phyloP scores from a whole-genome alignment of 2,113 vertebrate species.

The Sclerurus mexicanus region DNA sequence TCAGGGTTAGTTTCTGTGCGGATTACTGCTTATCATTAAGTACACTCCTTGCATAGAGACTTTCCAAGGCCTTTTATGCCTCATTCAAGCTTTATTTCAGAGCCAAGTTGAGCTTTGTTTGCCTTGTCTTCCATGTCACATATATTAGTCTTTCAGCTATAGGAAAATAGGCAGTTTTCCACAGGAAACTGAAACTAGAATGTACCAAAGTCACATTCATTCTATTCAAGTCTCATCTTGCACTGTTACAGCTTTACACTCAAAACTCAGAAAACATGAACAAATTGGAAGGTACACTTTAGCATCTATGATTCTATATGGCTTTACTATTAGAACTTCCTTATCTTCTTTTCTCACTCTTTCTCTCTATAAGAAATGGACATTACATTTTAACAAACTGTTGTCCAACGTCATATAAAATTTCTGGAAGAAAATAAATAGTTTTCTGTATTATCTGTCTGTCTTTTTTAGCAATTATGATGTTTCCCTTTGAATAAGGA shows the following conservation, averaged over 20 bases:
- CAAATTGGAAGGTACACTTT: neutral
- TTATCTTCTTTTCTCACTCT: neutral
- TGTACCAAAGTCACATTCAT: neutral
- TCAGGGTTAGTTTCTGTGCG: neutral
- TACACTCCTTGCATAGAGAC: accelerated
- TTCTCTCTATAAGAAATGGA: accelerated
- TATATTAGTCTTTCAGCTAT: neutral
- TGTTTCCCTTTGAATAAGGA: neutral
- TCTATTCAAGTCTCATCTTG: neutral
- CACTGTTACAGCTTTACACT: neutral
- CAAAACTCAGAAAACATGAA: neutral
- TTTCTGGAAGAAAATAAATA: neutral
- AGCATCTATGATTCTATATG: neutral
- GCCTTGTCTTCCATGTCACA: neutral
- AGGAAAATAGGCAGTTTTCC: neutral
- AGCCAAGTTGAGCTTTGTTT: neutral
- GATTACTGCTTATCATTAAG: neutral
- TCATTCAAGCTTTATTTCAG: neutral
- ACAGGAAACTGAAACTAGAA: neutral
- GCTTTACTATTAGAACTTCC: neutral
- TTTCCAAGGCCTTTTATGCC: neutral
- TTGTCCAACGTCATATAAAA: neutral
- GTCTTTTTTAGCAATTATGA: neutral
- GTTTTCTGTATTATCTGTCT: neutral
- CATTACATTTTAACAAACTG: neutral